phyloP scores from a whole-genome alignment of 2,888 invertebrate genomes.

The Lypha dubia region DNA sequence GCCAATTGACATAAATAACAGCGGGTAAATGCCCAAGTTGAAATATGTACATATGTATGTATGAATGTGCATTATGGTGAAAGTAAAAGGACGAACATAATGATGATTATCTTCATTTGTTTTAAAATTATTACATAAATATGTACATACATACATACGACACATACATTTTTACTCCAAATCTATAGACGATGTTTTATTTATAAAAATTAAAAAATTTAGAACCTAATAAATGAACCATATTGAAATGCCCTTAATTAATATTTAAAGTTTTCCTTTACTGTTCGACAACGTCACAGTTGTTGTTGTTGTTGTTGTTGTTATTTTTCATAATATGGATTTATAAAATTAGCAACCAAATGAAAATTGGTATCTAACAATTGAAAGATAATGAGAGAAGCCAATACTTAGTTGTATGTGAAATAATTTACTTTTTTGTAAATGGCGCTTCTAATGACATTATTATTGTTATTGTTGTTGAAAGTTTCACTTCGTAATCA shows the following conservation, averaged over 20 bases:
- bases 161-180: not conserved
- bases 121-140: too few relatives aligned
- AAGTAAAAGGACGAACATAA: not conserved
- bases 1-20: not conserved
- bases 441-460: not conserved
- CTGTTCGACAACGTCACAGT: not conserved
- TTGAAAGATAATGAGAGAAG: slow-evolving; percentile 16
- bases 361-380: slow-evolving; percentile 41
- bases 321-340: slow-evolving; percentile 43
- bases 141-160: too few relatives aligned
- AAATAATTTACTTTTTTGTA: slow-evolving; percentile 1
- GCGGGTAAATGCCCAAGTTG: not conserved
- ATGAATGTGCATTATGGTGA: not conserved
- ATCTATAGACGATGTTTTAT: not conserved
- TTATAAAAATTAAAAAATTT: not conserved
- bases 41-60: not conserved
- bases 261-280: not conserved
- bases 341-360: slow-evolving; percentile 42
- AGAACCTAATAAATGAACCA: not conserved
- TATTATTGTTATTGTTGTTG: slow-evolving; percentile 27
- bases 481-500: not conserved
- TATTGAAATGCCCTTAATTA: not conserved
- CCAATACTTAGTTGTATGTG: not conserved
- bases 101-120: not conserved
- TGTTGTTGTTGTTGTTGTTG: slow-evolving; percentile 5